Conservation (phyloP, 2,113 vertebrate species). For the Phyllostomus discolor region DNA sequence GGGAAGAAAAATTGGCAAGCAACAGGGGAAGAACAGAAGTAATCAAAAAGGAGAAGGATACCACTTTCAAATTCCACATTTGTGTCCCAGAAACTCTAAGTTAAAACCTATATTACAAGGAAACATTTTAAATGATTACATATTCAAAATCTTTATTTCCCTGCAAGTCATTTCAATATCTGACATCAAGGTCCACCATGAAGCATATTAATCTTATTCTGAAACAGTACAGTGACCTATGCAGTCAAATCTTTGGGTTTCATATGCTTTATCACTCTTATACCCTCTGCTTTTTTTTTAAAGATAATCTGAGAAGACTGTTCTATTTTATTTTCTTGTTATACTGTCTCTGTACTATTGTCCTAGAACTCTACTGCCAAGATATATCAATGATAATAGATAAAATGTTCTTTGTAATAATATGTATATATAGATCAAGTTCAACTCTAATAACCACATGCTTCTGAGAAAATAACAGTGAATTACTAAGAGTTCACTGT, state of each 20-base stretch:
- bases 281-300: neutral
- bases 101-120: neutral
- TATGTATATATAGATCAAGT: neutral
- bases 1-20: neutral
- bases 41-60: neutral
- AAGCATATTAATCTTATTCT: neutral
- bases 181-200: neutral
- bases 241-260: neutral
- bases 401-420: neutral
- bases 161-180: neutral
- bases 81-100: neutral
- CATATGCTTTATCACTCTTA: neutral
- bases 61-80: neutral
- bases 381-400: neutral
- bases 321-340: slow-evolving; percentile 23
- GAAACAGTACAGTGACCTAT: neutral
- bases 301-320: neutral
- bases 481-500: slow-evolving; percentile 13
- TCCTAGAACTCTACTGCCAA: slow-evolving; percentile 3
- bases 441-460: slow-evolving; percentile 31
- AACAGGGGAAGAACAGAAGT: neutral
- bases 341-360: neutral
- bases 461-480: slow-evolving; percentile 24
- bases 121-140: neutral
- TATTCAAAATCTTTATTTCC: neutral